phyloP scores from a whole-genome alignment of 2,888 invertebrate species.

The Dryomyza anilis region DNA sequence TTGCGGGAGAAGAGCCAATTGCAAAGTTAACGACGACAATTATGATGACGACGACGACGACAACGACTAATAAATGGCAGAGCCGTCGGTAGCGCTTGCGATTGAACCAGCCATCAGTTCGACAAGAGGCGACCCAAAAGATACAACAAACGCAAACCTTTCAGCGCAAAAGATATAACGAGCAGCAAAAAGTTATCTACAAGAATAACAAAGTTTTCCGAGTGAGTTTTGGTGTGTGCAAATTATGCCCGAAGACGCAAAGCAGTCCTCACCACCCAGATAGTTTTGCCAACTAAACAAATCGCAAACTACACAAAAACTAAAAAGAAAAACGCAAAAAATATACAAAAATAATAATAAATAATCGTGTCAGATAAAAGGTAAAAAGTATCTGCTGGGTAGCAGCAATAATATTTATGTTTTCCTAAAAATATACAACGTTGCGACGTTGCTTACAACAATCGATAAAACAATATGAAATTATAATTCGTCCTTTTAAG shows the following conservation, averaged over 20 bases:
- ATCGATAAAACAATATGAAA: conserved; percentile 57
- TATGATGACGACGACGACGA: too few species aligned
- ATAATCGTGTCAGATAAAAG: conserved; percentile 20
- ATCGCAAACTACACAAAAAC: not conserved
- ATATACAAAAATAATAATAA: conserved; percentile 12
- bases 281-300: not conserved
- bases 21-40: conserved; percentile 17
- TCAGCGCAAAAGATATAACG: not conserved
- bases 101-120: conserved; percentile 36
- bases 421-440: conserved; percentile 21
- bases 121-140: conserved; percentile 34
- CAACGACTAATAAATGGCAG: too few species aligned
- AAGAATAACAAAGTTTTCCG: not conserved
- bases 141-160: conserved; percentile 2
- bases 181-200: not conserved
- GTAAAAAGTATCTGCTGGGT: conserved; percentile 10
- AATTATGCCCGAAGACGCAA: not conserved
- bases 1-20: not conserved
- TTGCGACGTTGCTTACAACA: conserved; percentile 35
- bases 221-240: not conserved
- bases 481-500: conserved; percentile 35
- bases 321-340: too few species aligned
- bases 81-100: not conserved
- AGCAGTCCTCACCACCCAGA: not conserved
- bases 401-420: conserved; percentile 6